Base-by-base conservation (phyloP, 2,113 vertebrate genomes). In the Urocynchramus pylzowi region DNA sequence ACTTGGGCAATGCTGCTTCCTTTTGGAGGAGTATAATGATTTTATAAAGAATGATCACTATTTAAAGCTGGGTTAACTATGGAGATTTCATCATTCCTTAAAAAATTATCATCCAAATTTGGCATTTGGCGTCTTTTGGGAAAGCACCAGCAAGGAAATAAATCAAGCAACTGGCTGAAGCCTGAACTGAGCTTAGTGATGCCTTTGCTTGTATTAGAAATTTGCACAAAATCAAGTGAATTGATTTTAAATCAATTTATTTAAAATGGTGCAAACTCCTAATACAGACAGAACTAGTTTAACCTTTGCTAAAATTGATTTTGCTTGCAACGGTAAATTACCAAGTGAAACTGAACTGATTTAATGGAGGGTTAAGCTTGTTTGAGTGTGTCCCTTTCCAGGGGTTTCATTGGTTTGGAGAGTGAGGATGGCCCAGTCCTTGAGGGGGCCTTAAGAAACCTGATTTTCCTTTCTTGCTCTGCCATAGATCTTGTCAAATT, bases 241-340 rank as follows among this genome's bases (percentile, higher is more conserved):
- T 95, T 89, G 93, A 91, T 91, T 96, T 93, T 1, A 91, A 97
- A 94, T 96, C 89, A 91, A 89, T 97, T 89, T 96, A 94, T 94
- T 94, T 87, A 26, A 90, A 80, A 89, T 33, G 82, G 50, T 54
- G 78, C 78, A 61, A 91, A 93, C 78, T 57, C 79, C 56, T 84
- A 65, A 75, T 65, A 57, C 84, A 73, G 89, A 11, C 65, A 56
- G 91, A 79, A 87, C 87, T 61, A 50, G 81, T 93, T 89, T 94
- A 96, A 96, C 96, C 94, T 95, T 96, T 95, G 67, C 82, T 89
- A 85, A 87, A 95, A 96, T 94, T 87, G 95, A 96, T 96, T 95
- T 83, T 71, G 74, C 91, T 83, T 57, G 89, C 78, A 56, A 89
- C 41, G 63, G 81, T 79, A 94, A 97, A 96, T 96, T 85, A 87